Percentiles rank a stretch among this genome's conserved stretches.
Evolutionary conservation across 2,888 invertebrate genomes (phyloP).

Genomic region (Caradrina clavipalpis): DNA sequence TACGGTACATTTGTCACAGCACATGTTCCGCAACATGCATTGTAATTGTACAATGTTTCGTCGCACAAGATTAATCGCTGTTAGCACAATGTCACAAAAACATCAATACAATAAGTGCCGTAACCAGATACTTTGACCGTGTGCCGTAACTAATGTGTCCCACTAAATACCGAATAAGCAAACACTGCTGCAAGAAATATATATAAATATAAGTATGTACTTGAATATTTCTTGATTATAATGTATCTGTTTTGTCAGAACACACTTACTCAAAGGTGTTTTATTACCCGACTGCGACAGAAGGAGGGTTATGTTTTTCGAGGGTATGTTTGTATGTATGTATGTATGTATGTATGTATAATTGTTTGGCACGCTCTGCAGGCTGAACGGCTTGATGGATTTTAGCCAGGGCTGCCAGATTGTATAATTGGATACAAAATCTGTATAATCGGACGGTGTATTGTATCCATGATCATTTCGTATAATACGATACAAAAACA

Average conservation of each 20-base stretch:
- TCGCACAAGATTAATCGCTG: conserved; percentile 31
- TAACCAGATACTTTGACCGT: conserved; percentile 9
- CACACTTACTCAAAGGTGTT: not conserved
- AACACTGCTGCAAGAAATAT: not conserved
- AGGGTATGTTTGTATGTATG: too few species aligned
- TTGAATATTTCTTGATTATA: not conserved
- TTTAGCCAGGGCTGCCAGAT: too few species aligned
- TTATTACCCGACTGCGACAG: too few species aligned
- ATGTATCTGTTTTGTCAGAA: not conserved
- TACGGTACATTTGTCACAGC: conserved; percentile 25
- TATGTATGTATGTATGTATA: too few species aligned
- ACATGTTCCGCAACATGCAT: conserved; percentile 24
- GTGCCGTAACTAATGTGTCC: conserved; percentile 32
- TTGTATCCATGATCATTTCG: too few species aligned
- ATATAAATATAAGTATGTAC: too few species aligned
- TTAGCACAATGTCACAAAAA: conserved; percentile 24
- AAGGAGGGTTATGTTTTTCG: too few species aligned
- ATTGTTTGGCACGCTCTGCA: too few species aligned
- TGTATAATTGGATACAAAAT: too few species aligned
- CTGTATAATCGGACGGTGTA: too few species aligned
- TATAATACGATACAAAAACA: too few species aligned
- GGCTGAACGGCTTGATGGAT: too few species aligned
- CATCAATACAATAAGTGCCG: conserved; percentile 19
- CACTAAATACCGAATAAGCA: conserved; percentile 26
- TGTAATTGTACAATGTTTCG: conserved; percentile 20